Percentiles rank a stretch among this genome's conserved stretches.
Conservation (phyloP, 2,797 vertebrate species). For the Clarias fuscus region DNA sequence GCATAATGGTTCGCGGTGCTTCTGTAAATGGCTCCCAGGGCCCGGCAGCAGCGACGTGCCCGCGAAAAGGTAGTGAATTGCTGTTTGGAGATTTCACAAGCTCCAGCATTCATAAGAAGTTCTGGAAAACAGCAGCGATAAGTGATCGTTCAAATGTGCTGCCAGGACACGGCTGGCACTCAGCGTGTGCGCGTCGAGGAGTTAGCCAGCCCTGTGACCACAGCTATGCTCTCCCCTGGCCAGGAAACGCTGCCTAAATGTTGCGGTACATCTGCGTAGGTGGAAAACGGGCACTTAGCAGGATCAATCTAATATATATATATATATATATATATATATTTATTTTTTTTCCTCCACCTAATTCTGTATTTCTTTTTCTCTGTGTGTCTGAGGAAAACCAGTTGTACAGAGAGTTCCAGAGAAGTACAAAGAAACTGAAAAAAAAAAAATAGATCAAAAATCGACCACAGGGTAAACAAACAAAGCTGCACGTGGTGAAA, state of each 20-base stretch:
- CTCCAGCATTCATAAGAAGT: conserved; percentile 2
- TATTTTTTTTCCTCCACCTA: neutral
- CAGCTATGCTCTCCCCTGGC: conserved; percentile 25
- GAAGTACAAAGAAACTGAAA: neutral
- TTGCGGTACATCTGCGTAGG: conserved; percentile 40
- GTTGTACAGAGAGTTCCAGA: neutral
- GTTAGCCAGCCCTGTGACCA: conserved; percentile 22
- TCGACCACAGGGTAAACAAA: neutral
- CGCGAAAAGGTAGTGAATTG: neutral
- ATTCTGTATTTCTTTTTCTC: conserved; percentile 38
- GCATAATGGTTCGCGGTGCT: too few relatives aligned
- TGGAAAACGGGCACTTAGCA: conserved; percentile 39
- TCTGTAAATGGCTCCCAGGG: neutral
- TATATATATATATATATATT: neutral
- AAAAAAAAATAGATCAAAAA: neutral
- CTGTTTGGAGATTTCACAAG: neutral
- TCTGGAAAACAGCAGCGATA: conserved; percentile 6
- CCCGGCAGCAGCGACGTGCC: neutral
- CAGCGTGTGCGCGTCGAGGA: conserved; percentile 36
- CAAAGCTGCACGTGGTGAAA: neutral
- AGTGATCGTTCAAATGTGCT: conserved; percentile 17
- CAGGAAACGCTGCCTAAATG: conserved; percentile 21
- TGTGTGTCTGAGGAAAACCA: conserved; percentile 10
- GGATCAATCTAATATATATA: neutral
- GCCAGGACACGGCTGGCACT: conserved; percentile 27